Conservation (phyloP, 1,140 invertebrate species). For the Lucilia cuprina region DNA sequence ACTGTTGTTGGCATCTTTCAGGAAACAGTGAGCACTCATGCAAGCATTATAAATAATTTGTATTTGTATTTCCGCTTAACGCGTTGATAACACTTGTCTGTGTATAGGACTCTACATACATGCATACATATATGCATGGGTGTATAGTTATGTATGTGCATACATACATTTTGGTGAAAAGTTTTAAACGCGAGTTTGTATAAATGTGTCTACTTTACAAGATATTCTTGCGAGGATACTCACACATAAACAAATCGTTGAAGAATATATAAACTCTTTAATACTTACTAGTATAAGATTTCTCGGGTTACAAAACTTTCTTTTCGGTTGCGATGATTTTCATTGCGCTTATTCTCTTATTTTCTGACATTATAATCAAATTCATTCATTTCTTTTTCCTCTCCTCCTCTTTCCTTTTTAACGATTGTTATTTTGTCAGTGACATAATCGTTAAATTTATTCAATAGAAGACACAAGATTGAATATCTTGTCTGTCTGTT, state of each 20-base stretch:
- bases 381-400: not conserved
- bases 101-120: not conserved
- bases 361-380: constrained; percentile 27
- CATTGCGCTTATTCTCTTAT: not conserved
- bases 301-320: too few relatives aligned
- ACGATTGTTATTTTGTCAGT: constrained; percentile 14
- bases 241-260: too few relatives aligned
- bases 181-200: not conserved
- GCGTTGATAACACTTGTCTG: constrained; percentile 29
- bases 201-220: not conserved
- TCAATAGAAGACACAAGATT: not conserved
- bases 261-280: too few relatives aligned
- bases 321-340: too few relatives aligned
- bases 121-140: not conserved
- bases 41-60: constrained; percentile 34
- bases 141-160: not conserved
- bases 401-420: too few relatives aligned
- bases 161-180: too few relatives aligned
- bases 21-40: constrained; percentile 30
- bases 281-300: too few relatives aligned
- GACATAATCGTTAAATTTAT: constrained; percentile 25
- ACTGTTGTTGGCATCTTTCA: constrained; percentile 24
- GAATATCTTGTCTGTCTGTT: not conserved
- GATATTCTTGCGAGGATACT: too few relatives aligned
- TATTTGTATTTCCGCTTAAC: constrained; percentile 31